Evolutionary conservation across 2,888 invertebrate species (phyloP).

Genomic region (Caenorhabditis sinica): DNA sequence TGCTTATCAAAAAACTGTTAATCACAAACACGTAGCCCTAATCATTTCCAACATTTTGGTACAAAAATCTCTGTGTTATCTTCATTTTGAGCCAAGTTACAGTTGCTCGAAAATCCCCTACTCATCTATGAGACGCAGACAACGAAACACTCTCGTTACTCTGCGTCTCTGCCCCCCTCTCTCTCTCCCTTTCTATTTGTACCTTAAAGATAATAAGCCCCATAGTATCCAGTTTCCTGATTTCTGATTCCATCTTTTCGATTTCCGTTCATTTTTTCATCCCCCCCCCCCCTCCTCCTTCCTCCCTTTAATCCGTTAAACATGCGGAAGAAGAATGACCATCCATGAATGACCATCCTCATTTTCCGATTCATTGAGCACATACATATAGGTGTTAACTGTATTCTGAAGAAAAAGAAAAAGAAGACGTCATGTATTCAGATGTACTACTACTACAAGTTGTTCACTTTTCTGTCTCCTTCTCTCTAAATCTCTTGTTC

Average conservation of each 20-base stretch:
- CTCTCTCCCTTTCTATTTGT: no score
- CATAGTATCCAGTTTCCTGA: background rate
- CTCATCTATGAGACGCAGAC: no score
- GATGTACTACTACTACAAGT: slow-evolving; percentile 15
- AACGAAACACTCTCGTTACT: background rate
- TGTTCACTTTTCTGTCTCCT: background rate
- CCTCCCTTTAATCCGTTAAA: background rate
- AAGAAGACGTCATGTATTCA: no score
- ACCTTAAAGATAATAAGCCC: no score
- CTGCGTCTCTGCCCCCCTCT: slow-evolving; percentile 1
- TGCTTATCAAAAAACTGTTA: no score
- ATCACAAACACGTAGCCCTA: background rate
- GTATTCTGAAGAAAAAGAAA: no score
- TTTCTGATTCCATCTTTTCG: no score
- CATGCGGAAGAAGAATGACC: slow-evolving; percentile 13
- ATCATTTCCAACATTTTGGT: no score
- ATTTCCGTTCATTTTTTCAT: background rate
- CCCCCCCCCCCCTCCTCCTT: no score
- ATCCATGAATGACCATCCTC: background rate
- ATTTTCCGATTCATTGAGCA: slow-evolving; percentile 48
- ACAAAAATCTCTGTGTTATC: no score
- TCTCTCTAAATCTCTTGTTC: slow-evolving; percentile 33
- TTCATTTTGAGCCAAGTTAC: no score
- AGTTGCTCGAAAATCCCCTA: no score
- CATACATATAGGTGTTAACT: background rate